These are phyloP conservation scores for Apogon hyalosoma DNA, from an alignment of 2,797 vertebrate genomes.

Conservation along the genomic window DNA sequence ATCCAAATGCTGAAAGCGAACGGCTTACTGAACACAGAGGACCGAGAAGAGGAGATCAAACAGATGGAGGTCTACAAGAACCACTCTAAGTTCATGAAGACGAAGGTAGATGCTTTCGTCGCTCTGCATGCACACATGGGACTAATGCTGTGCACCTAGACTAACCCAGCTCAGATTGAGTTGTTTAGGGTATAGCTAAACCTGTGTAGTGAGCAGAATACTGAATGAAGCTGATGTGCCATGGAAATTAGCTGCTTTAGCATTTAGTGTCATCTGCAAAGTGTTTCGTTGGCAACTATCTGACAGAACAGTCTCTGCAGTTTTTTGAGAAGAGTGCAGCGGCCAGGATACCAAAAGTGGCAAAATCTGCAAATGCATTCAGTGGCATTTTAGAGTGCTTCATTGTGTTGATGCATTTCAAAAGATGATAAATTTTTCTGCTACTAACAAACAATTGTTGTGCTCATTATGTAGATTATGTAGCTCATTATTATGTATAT, in stretches of 20 bases:
- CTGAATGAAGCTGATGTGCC: conserved; percentile 36
- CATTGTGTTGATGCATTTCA: background rate
- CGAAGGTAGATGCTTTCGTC: conserved; percentile 86
- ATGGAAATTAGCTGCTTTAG: conserved; percentile 54
- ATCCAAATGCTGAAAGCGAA: conserved; percentile 98
- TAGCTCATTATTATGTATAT: too few relatives aligned
- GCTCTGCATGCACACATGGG: conserved; percentile 24
- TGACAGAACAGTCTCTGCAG: conserved; percentile 35
- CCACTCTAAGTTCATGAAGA: conserved; percentile 99
- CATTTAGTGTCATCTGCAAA: conserved; percentile 60
- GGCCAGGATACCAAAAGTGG: conserved; percentile 18
- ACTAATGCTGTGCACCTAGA: conserved; percentile 12
- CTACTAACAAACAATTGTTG: background rate
- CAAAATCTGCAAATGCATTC: conserved; percentile 26
- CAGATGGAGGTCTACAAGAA: conserved; percentile 99
- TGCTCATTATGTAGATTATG: background rate
- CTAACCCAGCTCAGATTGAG: background rate
- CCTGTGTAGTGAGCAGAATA: conserved; percentile 22
- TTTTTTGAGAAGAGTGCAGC: conserved; percentile 19
- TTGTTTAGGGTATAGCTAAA: background rate
- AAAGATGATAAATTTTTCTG: conserved; percentile 3
- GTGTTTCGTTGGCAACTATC: conserved; percentile 59
- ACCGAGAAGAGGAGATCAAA: conserved; percentile 97
- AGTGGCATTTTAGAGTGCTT: conserved; percentile 7
- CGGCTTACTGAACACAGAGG: conserved; percentile 92